Base-by-base conservation (phyloP, 2,113 vertebrate species). In the Tragelaphus strepsiceros region DNA sequence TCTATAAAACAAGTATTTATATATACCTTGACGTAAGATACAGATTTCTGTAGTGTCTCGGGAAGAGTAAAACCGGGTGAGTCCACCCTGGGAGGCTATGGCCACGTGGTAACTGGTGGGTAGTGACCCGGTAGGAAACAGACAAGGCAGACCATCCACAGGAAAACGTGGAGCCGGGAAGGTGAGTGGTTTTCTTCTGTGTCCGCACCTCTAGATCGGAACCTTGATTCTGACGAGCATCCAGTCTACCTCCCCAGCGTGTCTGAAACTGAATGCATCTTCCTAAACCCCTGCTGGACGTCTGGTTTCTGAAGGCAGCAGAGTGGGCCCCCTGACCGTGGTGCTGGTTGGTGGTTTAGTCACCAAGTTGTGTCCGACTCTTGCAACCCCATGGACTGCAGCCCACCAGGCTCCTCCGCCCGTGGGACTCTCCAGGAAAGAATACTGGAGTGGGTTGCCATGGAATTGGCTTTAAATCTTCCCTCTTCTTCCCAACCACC, bases 311-410 rank as follows among this genome's bases (percentile, higher is more conserved):
- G 78, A 91, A 67, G 30, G 74, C 30, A 58, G 14, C 26, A 12
- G 43, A 6, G 0, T 0, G 0, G 61, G 61, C 61, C 61, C 30
- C 61, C 30, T 16, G 61, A 15, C 61, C 61, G 15, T 1, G 14
- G 17, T 1, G 19, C n/a, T 13, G 67, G 67, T 1, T 12, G n/a
- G 67, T 12, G n/a, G 67, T 6, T 22, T 39, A 3, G 19, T 22
- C 19, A 3, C 67, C 6, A 2, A 39, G 19, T 1, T 2, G 19
- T 22, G 67, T 39, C 67, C 19, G 1, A 39, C 67, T 39, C 67
- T 21, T 6, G 19, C 19, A 0, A 12, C 10, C 19, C 19, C 67
- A 2, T 12, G 19, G n/a, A 39, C 67, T 22, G 67, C 2, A 39
- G 67, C 67, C 62, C 67, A 22, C 19, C n/a, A 74, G 67, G 67